These are phyloP conservation scores for Phaedon cochleariae DNA, from an alignment of 2,888 invertebrate species.

Conservation along the genomic window DNA sequence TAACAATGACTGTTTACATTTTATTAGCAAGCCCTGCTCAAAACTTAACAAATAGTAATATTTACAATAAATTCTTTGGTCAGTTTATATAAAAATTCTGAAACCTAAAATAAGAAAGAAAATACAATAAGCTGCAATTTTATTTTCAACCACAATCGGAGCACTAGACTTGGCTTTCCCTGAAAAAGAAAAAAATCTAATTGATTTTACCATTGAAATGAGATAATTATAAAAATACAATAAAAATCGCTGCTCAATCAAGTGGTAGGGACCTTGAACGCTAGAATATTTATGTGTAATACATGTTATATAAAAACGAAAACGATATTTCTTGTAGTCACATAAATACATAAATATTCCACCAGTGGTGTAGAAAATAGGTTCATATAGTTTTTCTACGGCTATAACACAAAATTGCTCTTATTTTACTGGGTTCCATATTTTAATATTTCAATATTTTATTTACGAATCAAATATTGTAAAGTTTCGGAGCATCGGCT, in stretches of 20 bases:
- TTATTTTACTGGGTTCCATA: no score
- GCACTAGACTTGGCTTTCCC: slow-evolving; percentile 47
- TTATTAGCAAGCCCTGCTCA: neutral
- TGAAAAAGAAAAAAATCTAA: slow-evolving; percentile 36
- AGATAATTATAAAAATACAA: neutral
- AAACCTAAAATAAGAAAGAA: slow-evolving; percentile 27
- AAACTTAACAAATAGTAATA: neutral
- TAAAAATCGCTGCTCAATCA: neutral
- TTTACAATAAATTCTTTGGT: slow-evolving; percentile 25
- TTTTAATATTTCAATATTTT: no score
- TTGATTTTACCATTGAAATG: neutral
- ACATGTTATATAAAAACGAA: neutral
- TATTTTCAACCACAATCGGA: slow-evolving; percentile 6
- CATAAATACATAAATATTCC: no score
- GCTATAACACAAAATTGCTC: no score
- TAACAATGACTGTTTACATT: no score
- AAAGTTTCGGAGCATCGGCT: no score
- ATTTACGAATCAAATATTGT: no score
- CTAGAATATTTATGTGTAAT: neutral
- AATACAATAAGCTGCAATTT: slow-evolving; percentile 11
- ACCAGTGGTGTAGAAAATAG: no score
- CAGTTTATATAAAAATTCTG: slow-evolving; percentile 22
- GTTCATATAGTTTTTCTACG: no score
- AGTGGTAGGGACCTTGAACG: neutral
- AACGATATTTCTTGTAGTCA: neutral